Evolutionary conservation across 2,888 invertebrate species (phyloP), one percentile per base, ranked within the genome.

Genomic region (Tenthredo livida): DNA sequence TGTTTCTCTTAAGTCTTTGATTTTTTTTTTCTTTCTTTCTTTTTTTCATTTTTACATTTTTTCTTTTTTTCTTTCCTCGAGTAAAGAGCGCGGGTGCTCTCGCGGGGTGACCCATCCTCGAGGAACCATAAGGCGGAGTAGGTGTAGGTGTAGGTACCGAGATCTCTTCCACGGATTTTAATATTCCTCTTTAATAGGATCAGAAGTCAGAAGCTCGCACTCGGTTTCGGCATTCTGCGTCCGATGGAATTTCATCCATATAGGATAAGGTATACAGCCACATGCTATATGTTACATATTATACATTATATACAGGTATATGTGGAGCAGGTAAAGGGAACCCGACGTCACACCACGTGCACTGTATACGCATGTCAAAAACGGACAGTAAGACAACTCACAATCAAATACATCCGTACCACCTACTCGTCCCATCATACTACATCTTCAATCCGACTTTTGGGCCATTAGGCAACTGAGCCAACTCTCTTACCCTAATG

Each of bases 1-100:
- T 91, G 92, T 93, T 93, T 91, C 89, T 87, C 89, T 88, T 90
- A 77, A 54, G 87, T 89, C 88, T 88, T 88, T 87, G 87, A 80
- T 61, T 61, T 80, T 6, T 37, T 37, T 37, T 37, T 37, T 37
- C 7, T 37, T 2, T 37, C 4, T 5, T 33, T 33, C 33, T 33
- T n/a, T n/a, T n/a, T n/a, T n/a, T n/a, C n/a, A n/a, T n/a, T n/a
- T n/a, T n/a, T n/a, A n/a, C n/a, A n/a, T n/a, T n/a, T n/a, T 33
- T 29, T 29, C 2, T 29, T 1, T 29, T 2, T 29, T 29, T 29
- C 7, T 37, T 37, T 80, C 88, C 87, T 88, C 87, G 88, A 88
- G 58, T 80, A 73, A 61, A 87, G 87, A 47, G 87, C 88, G 88
- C 88, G 87, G 89, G 89, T 88, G 88, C 89, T 77, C 37, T 50